A percentile compares a stretch with the other conserved stretches of the same genome.
Evolutionary conservation across 1,140 invertebrate species (phyloP).

Genomic region (Nilaparvata lugens): DNA sequence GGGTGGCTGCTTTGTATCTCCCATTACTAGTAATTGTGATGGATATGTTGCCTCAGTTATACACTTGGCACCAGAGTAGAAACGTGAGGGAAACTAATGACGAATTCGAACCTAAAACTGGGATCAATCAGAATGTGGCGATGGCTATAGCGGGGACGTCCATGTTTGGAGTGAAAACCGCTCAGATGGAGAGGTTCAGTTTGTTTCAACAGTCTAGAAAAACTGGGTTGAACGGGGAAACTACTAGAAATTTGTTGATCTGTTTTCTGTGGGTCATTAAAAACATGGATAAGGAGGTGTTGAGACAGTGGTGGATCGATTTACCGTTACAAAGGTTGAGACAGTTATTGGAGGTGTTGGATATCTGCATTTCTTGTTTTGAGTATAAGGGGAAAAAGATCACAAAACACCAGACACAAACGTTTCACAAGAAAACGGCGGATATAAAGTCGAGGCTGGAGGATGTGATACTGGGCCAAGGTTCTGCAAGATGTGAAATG

Average conservation of each 20-base stretch:
- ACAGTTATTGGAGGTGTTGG: slow-evolving; percentile 75
- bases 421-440: slow-evolving; percentile 56
- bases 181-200: slow-evolving; percentile 25
- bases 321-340: slow-evolving; percentile 60
- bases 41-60: slow-evolving; percentile 72
- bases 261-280: slow-evolving; percentile 90
- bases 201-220: slow-evolving; percentile 38
- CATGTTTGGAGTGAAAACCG: slow-evolving; percentile 28
- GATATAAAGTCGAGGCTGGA: slow-evolving; percentile 84
- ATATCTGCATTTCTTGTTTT: slow-evolving; percentile 79
- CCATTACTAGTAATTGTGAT: slow-evolving; percentile 81
- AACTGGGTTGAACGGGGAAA: slow-evolving; percentile 59
- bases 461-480: slow-evolving; percentile 85
- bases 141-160: slow-evolving; percentile 55
- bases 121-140: slow-evolving; percentile 59
- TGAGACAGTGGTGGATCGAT: slow-evolving; percentile 73
- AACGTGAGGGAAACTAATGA: slow-evolving; percentile 26
- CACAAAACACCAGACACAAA: slow-evolving; percentile 47
- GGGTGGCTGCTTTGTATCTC: slow-evolving; percentile 82
- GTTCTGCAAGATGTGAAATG: slow-evolving; percentile 83
- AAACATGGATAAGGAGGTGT: slow-evolving; percentile 65
- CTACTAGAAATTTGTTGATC: slow-evolving; percentile 74
- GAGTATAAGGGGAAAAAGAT: slow-evolving; percentile 75
- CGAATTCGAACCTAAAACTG: slow-evolving; percentile 35
- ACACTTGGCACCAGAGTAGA: slow-evolving; percentile 45